Conservation (phyloP, 1,140 invertebrate species). For the Drosophila subobscura region DNA sequence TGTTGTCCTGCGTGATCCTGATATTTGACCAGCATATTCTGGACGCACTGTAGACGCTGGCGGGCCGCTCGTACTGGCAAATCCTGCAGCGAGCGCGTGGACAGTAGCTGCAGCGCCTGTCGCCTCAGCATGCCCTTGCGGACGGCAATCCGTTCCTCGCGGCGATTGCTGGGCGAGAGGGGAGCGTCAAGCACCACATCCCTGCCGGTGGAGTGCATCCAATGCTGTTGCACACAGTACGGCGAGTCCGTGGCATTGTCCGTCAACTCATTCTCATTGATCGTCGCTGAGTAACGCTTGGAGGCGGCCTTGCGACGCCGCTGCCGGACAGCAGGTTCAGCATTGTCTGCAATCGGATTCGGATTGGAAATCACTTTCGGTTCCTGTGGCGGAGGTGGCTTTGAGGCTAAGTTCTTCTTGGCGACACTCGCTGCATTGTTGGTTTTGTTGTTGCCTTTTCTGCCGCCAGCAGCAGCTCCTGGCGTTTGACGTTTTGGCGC, state of each 20-base stretch:
- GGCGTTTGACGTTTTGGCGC: conserved; percentile 22
- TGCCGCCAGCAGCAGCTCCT: conserved; percentile 12
- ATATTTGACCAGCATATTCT: conserved; percentile 72
- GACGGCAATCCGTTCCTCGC: conserved; percentile 75
- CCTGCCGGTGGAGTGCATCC: conserved; percentile 44
- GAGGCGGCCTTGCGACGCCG: conserved; percentile 44
- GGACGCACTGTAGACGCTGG: conserved; percentile 64
- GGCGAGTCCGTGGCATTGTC: conserved; percentile 42
- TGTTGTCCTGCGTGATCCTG: conserved; percentile 58
- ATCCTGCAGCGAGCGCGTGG: conserved; percentile 64
- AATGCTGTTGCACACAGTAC: conserved; percentile 74
- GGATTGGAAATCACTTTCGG: not conserved
- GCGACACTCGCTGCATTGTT: conserved; percentile 6
- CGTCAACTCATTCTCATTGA: conserved; percentile 48
- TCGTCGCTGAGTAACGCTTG: conserved; percentile 23
- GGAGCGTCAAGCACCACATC: conserved; percentile 29
- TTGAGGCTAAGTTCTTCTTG: conserved; percentile 11
- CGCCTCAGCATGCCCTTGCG: conserved; percentile 62
- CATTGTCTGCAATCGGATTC: conserved; percentile 3
- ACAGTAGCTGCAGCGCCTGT: conserved; percentile 74
- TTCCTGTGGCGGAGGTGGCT: conserved; percentile 9
- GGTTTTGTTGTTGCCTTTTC: conserved; percentile 38
- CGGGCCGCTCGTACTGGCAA: conserved; percentile 62
- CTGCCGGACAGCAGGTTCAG: conserved; percentile 21
- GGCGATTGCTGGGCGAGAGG: conserved; percentile 38